Evolutionary conservation across 2,113 vertebrate species (phyloP).

Genomic region (Donacobius atricapilla): DNA sequence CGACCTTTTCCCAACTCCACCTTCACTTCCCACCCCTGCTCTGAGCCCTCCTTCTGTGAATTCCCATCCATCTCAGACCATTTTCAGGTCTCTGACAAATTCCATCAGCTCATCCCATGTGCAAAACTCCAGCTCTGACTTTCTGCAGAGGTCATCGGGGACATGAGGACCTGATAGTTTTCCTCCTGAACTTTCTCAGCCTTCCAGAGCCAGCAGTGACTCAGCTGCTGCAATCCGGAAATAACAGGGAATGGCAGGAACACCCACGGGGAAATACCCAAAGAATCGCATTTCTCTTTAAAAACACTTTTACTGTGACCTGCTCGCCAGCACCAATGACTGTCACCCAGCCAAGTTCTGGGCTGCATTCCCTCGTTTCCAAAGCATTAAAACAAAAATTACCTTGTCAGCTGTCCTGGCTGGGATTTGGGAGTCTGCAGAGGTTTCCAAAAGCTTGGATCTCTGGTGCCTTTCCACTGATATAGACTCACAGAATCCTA

Average conservation of each 20-base stretch:
- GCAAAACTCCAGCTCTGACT: background rate
- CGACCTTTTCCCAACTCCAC: rapidly evolving
- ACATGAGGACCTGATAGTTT: background rate
- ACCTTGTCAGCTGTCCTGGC: background rate
- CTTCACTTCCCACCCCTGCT: background rate
- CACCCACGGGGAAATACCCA: background rate
- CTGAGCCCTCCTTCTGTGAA: background rate
- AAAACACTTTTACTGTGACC: background rate
- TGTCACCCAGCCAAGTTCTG: background rate
- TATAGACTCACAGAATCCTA: background rate
- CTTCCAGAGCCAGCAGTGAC: background rate
- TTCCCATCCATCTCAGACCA: background rate
- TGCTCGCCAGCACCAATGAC: background rate
- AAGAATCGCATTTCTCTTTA: background rate
- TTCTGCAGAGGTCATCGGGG: background rate
- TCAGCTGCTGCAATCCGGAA: background rate
- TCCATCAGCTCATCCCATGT: rapidly evolving
- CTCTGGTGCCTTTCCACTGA: background rate
- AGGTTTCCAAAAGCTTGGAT: background rate
- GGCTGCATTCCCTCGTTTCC: background rate
- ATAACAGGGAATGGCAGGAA: conserved; percentile 6
- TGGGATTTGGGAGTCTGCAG: background rate
- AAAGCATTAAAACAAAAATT: background rate
- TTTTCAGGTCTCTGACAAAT: background rate
- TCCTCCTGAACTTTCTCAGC: background rate